Evolutionary conservation across 2,113 vertebrate species (phyloP).

Genomic region (Marmota flaviventris): DNA sequence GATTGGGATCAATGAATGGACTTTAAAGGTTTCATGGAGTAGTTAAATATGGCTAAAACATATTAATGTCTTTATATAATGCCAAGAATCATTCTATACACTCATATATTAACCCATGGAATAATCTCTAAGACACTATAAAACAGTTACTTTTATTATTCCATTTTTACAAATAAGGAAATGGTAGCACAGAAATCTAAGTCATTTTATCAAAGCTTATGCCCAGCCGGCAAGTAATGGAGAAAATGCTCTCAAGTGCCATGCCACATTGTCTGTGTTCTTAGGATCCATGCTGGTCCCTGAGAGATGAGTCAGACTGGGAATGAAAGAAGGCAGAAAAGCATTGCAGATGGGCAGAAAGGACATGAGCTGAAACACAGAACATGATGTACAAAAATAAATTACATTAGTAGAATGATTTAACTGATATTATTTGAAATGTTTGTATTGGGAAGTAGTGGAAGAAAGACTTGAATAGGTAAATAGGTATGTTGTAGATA

Average conservation of each 20-base stretch:
- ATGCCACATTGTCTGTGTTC: neutral
- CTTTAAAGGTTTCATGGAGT: neutral
- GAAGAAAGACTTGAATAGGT: neutral
- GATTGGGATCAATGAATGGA: neutral
- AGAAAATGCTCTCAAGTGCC: slow-evolving; percentile 8
- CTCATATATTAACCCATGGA: neutral
- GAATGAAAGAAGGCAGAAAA: neutral
- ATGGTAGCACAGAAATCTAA: neutral
- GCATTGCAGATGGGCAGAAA: neutral
- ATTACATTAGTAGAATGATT: neutral
- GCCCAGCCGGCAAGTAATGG: neutral
- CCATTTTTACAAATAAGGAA: slow-evolving; percentile 7
- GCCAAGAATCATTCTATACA: neutral
- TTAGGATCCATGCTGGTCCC: neutral
- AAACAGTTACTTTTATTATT: neutral
- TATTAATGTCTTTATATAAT: neutral
- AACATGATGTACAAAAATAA: neutral
- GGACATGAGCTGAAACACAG: slow-evolving; percentile 19
- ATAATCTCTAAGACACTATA: neutral
- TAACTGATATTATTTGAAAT: neutral
- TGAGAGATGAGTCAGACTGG: neutral
- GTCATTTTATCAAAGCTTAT: neutral
- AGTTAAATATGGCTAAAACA: neutral
- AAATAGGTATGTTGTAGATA: neutral
- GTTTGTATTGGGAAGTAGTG: neutral